Percentiles rank a stretch among this genome's conserved stretches.
phyloP scores from a whole-genome alignment of 37 sponge, comb jelly and placozoan species.

The Crambe crambe region DNA sequence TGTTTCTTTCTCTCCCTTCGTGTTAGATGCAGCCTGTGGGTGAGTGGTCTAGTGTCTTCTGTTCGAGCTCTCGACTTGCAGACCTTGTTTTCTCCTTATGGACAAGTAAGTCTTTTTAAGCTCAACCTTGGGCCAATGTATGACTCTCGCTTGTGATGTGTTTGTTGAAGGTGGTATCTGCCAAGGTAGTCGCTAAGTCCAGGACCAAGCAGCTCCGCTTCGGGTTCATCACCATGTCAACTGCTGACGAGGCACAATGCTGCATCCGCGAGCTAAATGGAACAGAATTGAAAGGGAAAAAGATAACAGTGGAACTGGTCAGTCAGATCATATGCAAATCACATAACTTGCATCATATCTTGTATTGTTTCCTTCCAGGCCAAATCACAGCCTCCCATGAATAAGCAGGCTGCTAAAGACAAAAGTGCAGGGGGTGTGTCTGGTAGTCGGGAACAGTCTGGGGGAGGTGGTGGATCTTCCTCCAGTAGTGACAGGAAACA shows the following conservation, averaged over 20 bases:
- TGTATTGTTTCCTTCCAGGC: constrained; percentile 7
- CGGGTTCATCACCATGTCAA: constrained; percentile 65
- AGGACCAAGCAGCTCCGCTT: constrained; percentile 31
- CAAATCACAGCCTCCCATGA: constrained; percentile 27
- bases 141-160: background rate
- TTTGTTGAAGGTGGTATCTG: constrained; percentile 47
- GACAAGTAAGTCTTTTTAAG: constrained; percentile 16
- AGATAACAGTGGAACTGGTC: constrained; percentile 54
- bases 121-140: background rate
- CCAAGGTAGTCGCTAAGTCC: constrained; percentile 58
- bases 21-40: constrained; percentile 60
- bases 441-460: background rate
- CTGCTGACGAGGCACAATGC: constrained; percentile 44
- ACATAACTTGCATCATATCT: background rate
- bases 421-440: background rate
- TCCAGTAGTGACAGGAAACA: background rate
- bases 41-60: constrained; percentile 49
- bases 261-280: constrained; percentile 56
- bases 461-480: background rate
- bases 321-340: constrained; percentile 3
- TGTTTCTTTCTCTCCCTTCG: no score
- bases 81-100: constrained; percentile 60
- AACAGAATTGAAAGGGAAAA: constrained; percentile 55
- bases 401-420: constrained; percentile 1
- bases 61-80: constrained; percentile 63